Evolutionary conservation across 2,888 invertebrate genomes (phyloP).

Genomic region (Diloba caeruleocephala): DNA sequence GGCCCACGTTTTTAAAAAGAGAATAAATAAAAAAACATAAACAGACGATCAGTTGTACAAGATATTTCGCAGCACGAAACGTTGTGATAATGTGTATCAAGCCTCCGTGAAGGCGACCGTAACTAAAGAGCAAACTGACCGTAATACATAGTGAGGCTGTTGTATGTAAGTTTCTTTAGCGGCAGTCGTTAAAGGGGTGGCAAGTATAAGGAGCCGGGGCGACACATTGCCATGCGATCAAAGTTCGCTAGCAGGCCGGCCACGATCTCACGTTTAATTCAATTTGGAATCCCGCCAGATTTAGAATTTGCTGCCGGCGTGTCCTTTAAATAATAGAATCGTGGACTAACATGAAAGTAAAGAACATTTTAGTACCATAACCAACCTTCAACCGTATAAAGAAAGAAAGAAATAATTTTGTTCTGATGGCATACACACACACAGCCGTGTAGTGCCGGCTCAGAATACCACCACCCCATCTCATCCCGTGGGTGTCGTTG

Average conservation of each 20-base stretch:
- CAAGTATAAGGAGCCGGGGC: constrained; percentile 42
- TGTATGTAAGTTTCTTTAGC: constrained; percentile 43
- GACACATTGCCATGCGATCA: constrained; percentile 75
- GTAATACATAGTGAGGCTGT: constrained; percentile 24
- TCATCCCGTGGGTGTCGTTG: no score
- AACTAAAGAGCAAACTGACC: constrained; percentile 25
- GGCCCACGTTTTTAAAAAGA: neutral
- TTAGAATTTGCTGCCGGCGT: constrained; percentile 80
- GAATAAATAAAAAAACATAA: constrained; percentile 15
- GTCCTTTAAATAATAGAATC: constrained; percentile 85
- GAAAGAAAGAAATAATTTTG: no score
- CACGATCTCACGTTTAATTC: constrained; percentile 82
- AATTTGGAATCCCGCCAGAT: constrained; percentile 85
- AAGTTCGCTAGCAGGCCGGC: constrained; percentile 73
- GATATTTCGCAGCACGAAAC: constrained; percentile 16
- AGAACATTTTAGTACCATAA: constrained; percentile 66
- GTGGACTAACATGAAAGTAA: constrained; percentile 71
- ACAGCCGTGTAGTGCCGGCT: no score
- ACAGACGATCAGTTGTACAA: constrained; percentile 17
- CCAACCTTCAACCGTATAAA: constrained; percentile 54
- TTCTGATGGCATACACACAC: no score
- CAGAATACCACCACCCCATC: no score
- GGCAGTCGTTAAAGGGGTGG: constrained; percentile 53
- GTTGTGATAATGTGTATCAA: constrained; percentile 35
- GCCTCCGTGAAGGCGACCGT: constrained; percentile 4